phyloP scores from a whole-genome alignment of 2,888 invertebrate species.

The Peribatodes rhomboidaria region DNA sequence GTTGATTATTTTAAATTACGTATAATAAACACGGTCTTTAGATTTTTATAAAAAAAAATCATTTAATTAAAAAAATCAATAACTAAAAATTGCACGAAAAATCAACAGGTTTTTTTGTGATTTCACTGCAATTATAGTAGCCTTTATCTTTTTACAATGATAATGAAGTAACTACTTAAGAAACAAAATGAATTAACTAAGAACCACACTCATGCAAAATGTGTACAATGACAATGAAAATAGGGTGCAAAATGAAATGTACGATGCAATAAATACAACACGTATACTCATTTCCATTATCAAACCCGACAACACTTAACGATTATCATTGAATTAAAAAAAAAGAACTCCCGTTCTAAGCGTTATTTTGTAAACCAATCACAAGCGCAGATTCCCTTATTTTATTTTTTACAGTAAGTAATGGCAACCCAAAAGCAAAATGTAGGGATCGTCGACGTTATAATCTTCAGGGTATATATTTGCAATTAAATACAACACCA shows the following conservation, averaged over 20 bases:
- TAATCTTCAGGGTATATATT: constrained; percentile 34
- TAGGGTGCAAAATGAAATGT: constrained; percentile 58
- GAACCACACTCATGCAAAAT: constrained; percentile 86
- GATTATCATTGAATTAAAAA: constrained; percentile 38
- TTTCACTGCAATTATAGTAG: not conserved
- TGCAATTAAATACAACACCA: constrained; percentile 52
- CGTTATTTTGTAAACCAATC: constrained; percentile 84
- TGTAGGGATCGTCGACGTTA: constrained; percentile 75
- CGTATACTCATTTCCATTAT: constrained; percentile 52
- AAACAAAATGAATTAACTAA: constrained; percentile 48
- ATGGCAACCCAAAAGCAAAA: constrained; percentile 82
- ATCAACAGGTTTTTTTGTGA: not conserved
- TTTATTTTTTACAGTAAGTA: constrained; percentile 59
- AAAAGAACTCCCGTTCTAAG: constrained; percentile 64
- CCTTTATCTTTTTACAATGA: constrained; percentile 2
- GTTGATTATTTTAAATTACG: no score
- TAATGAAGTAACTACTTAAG: constrained; percentile 17
- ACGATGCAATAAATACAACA: constrained; percentile 59
- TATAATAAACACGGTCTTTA: no score
- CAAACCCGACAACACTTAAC: constrained; percentile 74
- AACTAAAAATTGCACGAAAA: not conserved
- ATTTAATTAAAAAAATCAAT: not conserved
- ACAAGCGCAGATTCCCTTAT: constrained; percentile 70
- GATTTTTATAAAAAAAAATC: not conserved
- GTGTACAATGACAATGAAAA: constrained; percentile 55